These are phyloP conservation scores for Porphyrio hochstetteri DNA, from an alignment of 2,113 vertebrate species.

Conservation along the genomic window DNA sequence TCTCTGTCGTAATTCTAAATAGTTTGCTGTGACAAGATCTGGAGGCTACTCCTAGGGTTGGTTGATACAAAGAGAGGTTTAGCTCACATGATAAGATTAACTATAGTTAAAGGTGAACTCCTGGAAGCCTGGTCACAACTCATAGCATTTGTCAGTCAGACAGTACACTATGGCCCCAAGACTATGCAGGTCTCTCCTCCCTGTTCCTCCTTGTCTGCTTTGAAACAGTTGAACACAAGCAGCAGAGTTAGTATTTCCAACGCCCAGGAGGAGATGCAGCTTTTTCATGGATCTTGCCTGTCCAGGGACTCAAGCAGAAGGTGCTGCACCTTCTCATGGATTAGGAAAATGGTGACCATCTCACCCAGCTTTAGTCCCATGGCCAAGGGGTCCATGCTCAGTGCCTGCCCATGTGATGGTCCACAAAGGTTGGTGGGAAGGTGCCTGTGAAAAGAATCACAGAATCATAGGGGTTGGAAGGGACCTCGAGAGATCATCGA, in stretches of 20 bases:
- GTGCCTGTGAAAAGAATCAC: neutral
- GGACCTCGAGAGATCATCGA: too few species aligned
- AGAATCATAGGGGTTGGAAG: too few species aligned
- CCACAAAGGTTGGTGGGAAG: neutral
- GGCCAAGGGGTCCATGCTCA: accelerated
- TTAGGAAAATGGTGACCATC: neutral
- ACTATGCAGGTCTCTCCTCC: neutral
- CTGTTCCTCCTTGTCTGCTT: neutral
- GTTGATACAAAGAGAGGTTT: neutral
- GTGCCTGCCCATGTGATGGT: neutral
- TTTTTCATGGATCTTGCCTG: neutral
- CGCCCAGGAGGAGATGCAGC: neutral
- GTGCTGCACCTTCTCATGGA: neutral
- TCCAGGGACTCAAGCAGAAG: neutral
- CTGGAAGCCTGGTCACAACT: neutral
- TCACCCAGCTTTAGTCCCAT: neutral
- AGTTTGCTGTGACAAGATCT: neutral
- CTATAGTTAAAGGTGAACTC: neutral
- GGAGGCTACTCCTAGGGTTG: neutral
- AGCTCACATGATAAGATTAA: neutral
- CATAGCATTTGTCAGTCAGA: neutral
- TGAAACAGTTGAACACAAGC: neutral
- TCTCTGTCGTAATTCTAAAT: neutral
- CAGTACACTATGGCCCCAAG: neutral
- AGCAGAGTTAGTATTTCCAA: neutral